A percentile compares a stretch with the other conserved stretches of the same genome.
Evolutionary conservation across 2,888 invertebrate species (phyloP).

Genomic region (Netelia fuscicornis): DNA sequence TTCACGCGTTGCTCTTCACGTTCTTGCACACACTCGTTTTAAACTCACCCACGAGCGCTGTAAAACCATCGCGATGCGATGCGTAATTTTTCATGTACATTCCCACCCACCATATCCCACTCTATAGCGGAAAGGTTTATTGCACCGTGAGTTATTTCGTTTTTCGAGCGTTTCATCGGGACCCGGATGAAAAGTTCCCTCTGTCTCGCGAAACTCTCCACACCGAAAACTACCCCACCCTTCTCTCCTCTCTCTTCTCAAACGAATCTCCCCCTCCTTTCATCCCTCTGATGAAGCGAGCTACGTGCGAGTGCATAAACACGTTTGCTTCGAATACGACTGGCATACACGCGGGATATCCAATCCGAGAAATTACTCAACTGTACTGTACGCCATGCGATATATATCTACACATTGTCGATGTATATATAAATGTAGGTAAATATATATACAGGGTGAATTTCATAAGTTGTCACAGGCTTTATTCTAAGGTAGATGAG

Average conservation of each 20-base stretch:
- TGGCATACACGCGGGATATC: conserved; percentile 13
- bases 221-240: not conserved
- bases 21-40: not conserved
- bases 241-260: not conserved
- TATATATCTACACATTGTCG: not conserved
- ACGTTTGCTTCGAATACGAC: conserved; percentile 50
- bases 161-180: conserved; percentile 53
- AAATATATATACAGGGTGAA: not conserved
- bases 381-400: not conserved
- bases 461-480: no score
- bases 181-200: conserved; percentile 48
- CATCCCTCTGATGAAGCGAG: conserved; percentile 50
- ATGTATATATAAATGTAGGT: not conserved
- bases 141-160: conserved; percentile 64
- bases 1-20: not conserved
- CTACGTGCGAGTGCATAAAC: conserved; percentile 63
- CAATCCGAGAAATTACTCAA: conserved; percentile 34
- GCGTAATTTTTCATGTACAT: conserved; percentile 60
- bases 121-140: conserved; percentile 55
- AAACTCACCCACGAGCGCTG: conserved; percentile 45
- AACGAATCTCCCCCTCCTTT: not conserved
- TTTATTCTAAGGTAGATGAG: no score
- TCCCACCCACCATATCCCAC: conserved; percentile 2
- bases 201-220: conserved; percentile 33
- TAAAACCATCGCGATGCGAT: conserved; percentile 57